phyloP scores from a whole-genome alignment of 2,113 vertebrate genomes.

The Callithrix jacchus region DNA sequence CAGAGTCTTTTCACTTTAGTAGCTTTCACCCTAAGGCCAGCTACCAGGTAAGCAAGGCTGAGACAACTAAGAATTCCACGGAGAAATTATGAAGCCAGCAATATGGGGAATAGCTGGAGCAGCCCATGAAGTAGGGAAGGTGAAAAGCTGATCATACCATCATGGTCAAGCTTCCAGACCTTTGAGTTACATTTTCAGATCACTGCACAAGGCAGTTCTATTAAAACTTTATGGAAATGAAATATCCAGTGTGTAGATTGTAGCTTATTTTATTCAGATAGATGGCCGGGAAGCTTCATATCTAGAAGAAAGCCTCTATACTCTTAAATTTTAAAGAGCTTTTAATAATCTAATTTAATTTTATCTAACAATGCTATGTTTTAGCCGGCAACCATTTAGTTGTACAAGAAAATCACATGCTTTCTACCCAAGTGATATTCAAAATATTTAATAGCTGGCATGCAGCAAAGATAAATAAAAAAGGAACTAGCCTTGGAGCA shows the following conservation, averaged over 20 bases:
- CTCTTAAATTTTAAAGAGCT: constrained; percentile 19
- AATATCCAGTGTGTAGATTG: neutral
- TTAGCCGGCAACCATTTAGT: neutral
- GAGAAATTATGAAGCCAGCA: neutral
- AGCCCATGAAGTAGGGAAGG: neutral
- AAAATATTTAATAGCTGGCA: neutral
- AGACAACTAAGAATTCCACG: neutral
- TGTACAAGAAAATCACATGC: neutral
- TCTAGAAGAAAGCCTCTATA: neutral
- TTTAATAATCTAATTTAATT: constrained; percentile 4
- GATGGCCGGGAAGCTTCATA: neutral
- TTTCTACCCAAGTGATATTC: neutral
- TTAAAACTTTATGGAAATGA: neutral
- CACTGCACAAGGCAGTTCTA: neutral
- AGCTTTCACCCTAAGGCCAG: neutral
- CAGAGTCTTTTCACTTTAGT: neutral
- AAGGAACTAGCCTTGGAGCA: neutral
- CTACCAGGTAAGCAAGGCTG: neutral
- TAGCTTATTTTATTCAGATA: neutral
- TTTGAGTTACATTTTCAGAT: neutral
- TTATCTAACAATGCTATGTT: neutral
- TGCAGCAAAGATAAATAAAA: neutral
- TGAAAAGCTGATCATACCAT: neutral
- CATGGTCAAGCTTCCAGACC: neutral
- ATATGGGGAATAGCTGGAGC: neutral